phyloP scores from a whole-genome alignment of 2,797 vertebrate species.

The Enteromius afrohamiltoni region DNA sequence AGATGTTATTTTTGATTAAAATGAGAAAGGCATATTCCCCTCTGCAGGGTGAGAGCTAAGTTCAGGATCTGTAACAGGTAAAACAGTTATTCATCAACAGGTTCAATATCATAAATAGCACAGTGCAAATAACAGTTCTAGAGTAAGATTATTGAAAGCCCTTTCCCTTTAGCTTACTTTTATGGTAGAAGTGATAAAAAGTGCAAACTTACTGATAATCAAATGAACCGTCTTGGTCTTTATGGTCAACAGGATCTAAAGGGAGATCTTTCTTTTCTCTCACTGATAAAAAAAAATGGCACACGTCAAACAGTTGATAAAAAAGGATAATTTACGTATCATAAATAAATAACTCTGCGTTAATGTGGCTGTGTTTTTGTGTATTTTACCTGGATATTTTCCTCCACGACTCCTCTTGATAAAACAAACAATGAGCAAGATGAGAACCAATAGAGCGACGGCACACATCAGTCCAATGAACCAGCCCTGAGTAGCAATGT shows the following conservation, averaged over 20 bases:
- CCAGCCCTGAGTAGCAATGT: slow-evolving; percentile 98
- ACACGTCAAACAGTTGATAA: background rate
- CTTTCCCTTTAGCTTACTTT: background rate
- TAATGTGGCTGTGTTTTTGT: background rate
- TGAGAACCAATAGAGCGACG: slow-evolving; percentile 94
- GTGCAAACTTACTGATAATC: slow-evolving; percentile 90
- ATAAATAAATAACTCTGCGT: background rate
- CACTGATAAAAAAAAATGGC: slow-evolving; percentile 73
- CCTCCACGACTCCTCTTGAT: slow-evolving; percentile 98
- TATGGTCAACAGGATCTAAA: slow-evolving; percentile 90
- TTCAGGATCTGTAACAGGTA: slow-evolving; percentile 75
- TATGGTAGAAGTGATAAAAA: slow-evolving; percentile 6
- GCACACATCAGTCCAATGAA: slow-evolving; percentile 99
- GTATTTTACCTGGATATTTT: slow-evolving; percentile 79
- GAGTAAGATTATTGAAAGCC: background rate
- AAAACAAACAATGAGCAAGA: slow-evolving; percentile 97
- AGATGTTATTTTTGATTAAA: slow-evolving; percentile 55
- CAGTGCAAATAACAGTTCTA: background rate
- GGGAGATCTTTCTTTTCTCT: slow-evolving; percentile 95
- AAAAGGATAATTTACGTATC: background rate
- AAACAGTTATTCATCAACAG: slow-evolving; percentile 68
- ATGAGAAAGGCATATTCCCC: slow-evolving; percentile 36
- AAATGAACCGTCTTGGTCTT: slow-evolving; percentile 94
- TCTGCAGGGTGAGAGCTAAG: slow-evolving; percentile 65
- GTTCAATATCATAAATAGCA: slow-evolving; percentile 31